Conservation (phyloP, 1,140 invertebrate species). For the Microplitis demolitor region DNA sequence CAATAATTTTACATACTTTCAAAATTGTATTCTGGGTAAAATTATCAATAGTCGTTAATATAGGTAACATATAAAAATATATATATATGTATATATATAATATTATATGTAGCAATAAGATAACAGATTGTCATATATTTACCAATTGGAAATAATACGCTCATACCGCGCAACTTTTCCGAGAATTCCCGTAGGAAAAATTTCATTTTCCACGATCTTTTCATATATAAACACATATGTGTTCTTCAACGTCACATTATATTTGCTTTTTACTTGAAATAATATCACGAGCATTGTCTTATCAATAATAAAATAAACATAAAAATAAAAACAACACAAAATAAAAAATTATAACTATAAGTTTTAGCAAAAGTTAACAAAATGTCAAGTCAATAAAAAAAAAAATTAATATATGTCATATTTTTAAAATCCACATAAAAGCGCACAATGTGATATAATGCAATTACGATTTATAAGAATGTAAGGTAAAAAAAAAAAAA, state of each 20-base stretch:
- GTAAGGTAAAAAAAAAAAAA: too few species aligned
- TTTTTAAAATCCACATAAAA: too few species aligned
- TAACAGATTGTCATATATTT: not conserved
- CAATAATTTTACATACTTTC: too few species aligned
- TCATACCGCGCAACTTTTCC: conserved; percentile 23
- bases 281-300: not conserved
- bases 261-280: not conserved
- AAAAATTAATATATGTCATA: too few species aligned
- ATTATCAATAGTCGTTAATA: too few species aligned
- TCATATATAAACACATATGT: not conserved
- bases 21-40: too few species aligned
- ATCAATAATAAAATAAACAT: not conserved
- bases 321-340: not conserved
- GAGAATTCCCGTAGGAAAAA: conserved; percentile 13
- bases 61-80: too few species aligned
- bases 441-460: too few species aligned
- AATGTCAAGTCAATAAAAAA: too few species aligned
- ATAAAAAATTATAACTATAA: not conserved
- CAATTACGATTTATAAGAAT: too few species aligned
- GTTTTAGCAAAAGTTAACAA: too few species aligned
- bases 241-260: not conserved
- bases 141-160: not conserved
- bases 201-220: not conserved
- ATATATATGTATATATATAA: not conserved
- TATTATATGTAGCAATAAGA: not conserved